Base-by-base conservation (phyloP, 2,113 vertebrate genomes). In the Maccullochella peelii region DNA sequence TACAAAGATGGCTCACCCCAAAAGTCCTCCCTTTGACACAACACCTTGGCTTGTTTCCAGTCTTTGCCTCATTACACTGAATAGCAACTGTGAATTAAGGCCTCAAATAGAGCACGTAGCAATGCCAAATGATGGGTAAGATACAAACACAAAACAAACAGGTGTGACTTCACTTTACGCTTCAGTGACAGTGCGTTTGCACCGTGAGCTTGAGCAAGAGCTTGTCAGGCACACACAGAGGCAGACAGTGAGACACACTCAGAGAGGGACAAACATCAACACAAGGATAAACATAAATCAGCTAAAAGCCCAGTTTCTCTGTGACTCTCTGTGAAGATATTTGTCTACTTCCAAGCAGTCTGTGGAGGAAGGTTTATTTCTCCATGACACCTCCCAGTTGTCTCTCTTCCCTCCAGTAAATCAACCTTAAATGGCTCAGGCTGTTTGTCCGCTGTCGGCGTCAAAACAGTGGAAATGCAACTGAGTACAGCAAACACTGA, bases 101-200 rank as follows among this genome's bases (percentile, higher is more conserved):
- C 65, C 70, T 80, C 82, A 90, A 89, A 89, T 73, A 79, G 82
- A 87, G 81, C 58, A 73, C 15, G 2, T 6, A 52, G 70, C 25
- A 18, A 80, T 85, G 86, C 83, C 86, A 89, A 89, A 90, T 89
- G 89, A 86, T 61, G 85, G 85, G 85, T 82, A 65, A 88, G 70
- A 89, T 83, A 87, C 84, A 69, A 54, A 83, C 79, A 86, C 71
- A 82, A 94, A 91, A 90, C 88, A 93, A 91, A 91, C 90, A 92
- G 89, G 91, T 92, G 88, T 80, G 88, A 77, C 69, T 80, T 91
- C 59, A 52, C 72, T 66, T 86, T 78, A 74, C 33, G 82, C 89
- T 82, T 86, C 84, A 59, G 61, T 27, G 77, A n/a, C n/a, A 27
- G 68, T 20, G 1, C 9, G n/a, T 72, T 67, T 81, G 85, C 73